These are phyloP conservation scores for Luidia sarsii DNA, from an alignment of 53 echinoderm and acorn worm genomes.

Conservation along the genomic window DNA sequence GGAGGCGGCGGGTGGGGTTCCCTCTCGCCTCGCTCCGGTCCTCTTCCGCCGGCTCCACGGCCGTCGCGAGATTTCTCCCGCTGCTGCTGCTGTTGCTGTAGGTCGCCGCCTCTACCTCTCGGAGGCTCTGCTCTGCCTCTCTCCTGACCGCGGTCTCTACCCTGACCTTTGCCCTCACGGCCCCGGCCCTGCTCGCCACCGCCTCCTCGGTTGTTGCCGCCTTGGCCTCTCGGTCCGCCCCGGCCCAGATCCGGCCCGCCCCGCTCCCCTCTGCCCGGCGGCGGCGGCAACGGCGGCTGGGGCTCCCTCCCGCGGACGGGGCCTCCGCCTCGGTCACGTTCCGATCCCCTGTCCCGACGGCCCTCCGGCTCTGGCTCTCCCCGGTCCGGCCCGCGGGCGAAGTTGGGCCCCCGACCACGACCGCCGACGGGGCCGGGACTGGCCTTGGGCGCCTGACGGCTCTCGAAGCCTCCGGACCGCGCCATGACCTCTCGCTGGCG, in stretches of 20 bases:
- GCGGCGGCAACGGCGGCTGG: no score
- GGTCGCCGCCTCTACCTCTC: constrained; percentile 49
- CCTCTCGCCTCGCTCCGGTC: constrained; percentile 25
- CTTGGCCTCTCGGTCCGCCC: constrained; percentile 30
- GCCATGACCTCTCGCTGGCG: constrained; percentile 28
- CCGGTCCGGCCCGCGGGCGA: constrained; percentile 26
- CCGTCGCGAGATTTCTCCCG: constrained; percentile 7
- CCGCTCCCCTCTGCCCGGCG: constrained; percentile 14
- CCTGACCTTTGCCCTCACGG: constrained; percentile 26
- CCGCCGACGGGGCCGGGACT: constrained; percentile 31
- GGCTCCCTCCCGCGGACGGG: constrained; percentile 40
- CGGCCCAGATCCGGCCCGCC: constrained; percentile 36
- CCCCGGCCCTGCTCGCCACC: constrained; percentile 14
- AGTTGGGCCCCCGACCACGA: constrained; percentile 44
- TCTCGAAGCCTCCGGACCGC: constrained; percentile 26
- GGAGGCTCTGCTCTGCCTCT: constrained; percentile 35
- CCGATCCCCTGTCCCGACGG: constrained; percentile 12
- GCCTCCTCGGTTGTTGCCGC: constrained; percentile 16
- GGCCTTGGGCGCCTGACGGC: constrained; percentile 1
- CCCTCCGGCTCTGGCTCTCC: constrained; percentile 28
- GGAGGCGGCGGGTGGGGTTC: constrained; percentile 47
- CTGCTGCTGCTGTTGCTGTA: constrained; percentile 23
- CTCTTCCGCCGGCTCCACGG: constrained; percentile 25
- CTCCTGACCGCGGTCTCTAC: constrained; percentile 22
- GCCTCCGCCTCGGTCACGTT: constrained; percentile 40